Conservation (phyloP, 2,113 vertebrate genomes). For the Tursiops truncatus region DNA sequence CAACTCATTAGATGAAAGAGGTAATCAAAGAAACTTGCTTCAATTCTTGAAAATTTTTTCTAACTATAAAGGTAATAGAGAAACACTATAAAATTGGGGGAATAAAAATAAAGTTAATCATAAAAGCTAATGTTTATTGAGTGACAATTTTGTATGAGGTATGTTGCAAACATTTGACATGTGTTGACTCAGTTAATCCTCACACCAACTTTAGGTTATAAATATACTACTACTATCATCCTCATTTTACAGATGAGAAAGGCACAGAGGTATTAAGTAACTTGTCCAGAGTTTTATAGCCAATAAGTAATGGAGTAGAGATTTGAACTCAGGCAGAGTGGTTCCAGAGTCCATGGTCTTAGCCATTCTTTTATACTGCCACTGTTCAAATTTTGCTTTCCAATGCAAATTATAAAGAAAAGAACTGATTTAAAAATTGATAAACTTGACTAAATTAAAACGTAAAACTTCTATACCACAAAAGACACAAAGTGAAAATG, state of each 20-base stretch:
- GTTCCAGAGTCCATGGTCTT: background rate
- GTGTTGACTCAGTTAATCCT: background rate
- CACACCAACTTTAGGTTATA: background rate
- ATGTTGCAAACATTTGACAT: background rate
- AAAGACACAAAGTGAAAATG: conserved; percentile 19
- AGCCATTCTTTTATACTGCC: background rate
- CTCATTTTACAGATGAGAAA: conserved; percentile 10
- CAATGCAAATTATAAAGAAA: background rate
- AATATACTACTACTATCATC: background rate
- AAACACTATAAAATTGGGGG: background rate
- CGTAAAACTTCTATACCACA: background rate
- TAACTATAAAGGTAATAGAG: background rate
- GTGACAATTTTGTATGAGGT: background rate
- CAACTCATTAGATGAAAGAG: background rate
- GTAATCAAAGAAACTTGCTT: background rate
- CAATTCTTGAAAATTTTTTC: background rate
- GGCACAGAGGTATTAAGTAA: background rate
- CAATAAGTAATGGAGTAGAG: background rate
- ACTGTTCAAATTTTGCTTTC: background rate
- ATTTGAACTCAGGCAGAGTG: background rate
- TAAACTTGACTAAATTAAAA: background rate
- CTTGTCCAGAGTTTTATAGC: background rate
- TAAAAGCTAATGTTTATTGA: background rate
- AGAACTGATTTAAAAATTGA: background rate
- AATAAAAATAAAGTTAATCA: conserved; percentile 7